These are phyloP conservation scores for Hirundo rustica DNA, from an alignment of 2,797 vertebrate genomes.

Conservation along the genomic window DNA sequence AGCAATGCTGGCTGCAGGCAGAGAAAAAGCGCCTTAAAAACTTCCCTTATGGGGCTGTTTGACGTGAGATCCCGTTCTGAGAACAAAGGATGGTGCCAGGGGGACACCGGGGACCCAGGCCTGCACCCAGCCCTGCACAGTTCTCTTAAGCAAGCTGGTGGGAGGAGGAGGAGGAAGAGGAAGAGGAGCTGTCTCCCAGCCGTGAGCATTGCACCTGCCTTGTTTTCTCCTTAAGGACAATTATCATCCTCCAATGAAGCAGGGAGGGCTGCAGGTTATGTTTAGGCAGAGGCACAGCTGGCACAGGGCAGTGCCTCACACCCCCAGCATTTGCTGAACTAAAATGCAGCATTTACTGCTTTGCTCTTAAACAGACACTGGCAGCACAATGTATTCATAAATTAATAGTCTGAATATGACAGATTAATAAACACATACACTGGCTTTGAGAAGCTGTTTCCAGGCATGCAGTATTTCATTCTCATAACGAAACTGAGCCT, in stretches of 20 bases:
- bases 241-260: accelerated
- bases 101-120: too few relatives aligned
- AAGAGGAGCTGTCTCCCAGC: neutral
- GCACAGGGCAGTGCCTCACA: neutral
- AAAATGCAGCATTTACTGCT: neutral
- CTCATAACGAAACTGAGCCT: neutral
- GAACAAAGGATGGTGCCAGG: too few relatives aligned
- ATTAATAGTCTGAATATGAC: neutral
- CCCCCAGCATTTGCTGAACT: neutral
- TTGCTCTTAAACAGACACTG: neutral
- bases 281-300: neutral
- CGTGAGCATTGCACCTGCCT: accelerated
- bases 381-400: neutral
- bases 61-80: accelerated
- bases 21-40: neutral
- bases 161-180: neutral
- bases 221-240: neutral
- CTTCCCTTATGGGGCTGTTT: neutral
- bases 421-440: accelerated
- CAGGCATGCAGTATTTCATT: neutral
- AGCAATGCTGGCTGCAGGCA: neutral
- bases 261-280: neutral
- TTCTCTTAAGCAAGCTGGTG: neutral
- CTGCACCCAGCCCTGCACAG: neutral
- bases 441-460: neutral